Conservation (phyloP, 2,113 vertebrate genomes). For the Heterocephalus glaber region DNA sequence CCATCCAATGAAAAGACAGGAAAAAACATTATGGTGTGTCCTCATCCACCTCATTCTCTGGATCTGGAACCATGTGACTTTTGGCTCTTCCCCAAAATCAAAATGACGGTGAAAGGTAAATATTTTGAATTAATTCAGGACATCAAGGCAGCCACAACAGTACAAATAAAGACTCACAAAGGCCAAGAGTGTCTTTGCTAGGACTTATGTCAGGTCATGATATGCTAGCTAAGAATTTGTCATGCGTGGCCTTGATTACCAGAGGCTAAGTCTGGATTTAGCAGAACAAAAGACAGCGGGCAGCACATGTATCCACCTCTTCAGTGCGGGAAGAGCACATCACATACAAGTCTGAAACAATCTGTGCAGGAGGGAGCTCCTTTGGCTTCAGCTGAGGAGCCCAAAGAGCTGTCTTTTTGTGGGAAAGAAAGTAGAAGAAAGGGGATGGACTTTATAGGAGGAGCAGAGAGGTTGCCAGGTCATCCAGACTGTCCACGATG, state of each 20-base stretch:
- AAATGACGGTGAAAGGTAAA: not conserved
- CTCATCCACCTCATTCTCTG: not conserved
- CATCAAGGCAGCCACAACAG: not conserved
- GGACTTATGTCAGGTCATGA: not conserved
- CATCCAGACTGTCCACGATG: not conserved
- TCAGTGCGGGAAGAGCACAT: not conserved
- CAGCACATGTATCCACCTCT: not conserved
- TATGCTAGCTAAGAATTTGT: not conserved
- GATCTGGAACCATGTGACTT: not conserved
- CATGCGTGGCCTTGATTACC: not conserved
- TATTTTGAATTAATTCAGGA: not conserved
- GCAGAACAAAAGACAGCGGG: not conserved
- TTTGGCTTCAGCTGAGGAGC: not conserved
- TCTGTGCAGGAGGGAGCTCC: not conserved
- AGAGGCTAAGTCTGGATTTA: not conserved
- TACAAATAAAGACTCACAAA: not conserved
- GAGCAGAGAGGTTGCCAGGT: not conserved
- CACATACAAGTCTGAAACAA: not conserved
- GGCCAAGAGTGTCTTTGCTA: not conserved
- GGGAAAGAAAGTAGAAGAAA: not conserved
- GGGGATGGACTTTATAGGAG: not conserved
- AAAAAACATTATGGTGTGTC: not conserved
- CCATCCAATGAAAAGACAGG: not conserved
- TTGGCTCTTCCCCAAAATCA: not conserved
- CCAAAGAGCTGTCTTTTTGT: not conserved